Evolutionary conservation across 2,113 vertebrate genomes (phyloP).

Genomic region (Aspidoscelis tigris): DNA sequence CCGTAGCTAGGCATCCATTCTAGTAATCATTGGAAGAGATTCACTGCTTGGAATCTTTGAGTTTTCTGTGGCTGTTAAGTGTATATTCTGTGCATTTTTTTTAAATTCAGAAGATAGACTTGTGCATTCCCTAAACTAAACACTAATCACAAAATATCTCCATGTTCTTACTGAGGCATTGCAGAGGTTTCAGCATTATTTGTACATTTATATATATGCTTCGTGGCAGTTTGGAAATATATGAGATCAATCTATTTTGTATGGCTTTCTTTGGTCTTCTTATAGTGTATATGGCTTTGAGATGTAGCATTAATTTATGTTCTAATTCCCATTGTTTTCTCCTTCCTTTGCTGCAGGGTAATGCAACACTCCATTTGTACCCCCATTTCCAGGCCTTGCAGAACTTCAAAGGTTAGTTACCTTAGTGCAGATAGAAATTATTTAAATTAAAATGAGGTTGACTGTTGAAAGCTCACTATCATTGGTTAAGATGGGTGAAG

Average conservation of each 20-base stretch:
- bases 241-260: not conserved
- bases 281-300: not conserved
- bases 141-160: too few species aligned
- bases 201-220: too few species aligned
- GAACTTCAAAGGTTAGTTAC: constrained; percentile 80
- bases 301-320: not conserved
- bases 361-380: constrained; percentile 85
- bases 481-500: not conserved
- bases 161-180: too few species aligned
- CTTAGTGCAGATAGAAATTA: not conserved
- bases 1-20: too few species aligned
- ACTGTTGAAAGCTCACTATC: not conserved
- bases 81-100: too few species aligned
- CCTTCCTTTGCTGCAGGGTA: constrained; percentile 71
- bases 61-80: too few species aligned
- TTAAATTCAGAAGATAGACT: too few species aligned
- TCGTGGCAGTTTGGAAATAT: too few species aligned
- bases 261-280: not conserved
- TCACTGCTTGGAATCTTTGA: too few species aligned
- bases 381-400: constrained; percentile 85
- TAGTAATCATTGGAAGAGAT: too few species aligned
- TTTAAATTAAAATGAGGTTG: not conserved
- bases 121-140: too few species aligned
- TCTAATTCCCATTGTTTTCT: not conserved
- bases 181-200: too few species aligned